Evolutionary conservation across 2,888 invertebrate genomes (phyloP).

Genomic region (Agriopis leucophaearia): DNA sequence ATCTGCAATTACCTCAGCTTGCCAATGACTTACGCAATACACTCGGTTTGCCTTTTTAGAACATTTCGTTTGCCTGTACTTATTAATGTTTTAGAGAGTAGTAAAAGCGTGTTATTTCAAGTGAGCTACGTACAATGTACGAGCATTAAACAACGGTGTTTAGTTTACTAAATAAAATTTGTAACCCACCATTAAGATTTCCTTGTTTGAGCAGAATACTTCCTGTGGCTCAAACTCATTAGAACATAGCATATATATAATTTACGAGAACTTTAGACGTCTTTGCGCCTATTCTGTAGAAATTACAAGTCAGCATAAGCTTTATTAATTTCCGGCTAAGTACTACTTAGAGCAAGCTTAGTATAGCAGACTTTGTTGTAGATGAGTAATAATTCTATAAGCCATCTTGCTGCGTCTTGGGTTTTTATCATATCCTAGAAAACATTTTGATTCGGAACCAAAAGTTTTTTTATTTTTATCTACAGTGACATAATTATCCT

Average conservation of each 20-base stretch:
- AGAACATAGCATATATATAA: neutral
- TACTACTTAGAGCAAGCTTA: neutral
- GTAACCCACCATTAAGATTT: too few relatives aligned
- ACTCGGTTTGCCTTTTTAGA: conserved; percentile 18
- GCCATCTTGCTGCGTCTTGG: neutral
- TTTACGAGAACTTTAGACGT: neutral
- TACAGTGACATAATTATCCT: too few relatives aligned
- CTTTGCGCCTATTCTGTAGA: neutral
- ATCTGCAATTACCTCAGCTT: conserved; percentile 67
- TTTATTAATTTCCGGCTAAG: conserved; percentile 5
- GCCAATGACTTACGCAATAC: conserved; percentile 48
- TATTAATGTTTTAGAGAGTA: neutral
- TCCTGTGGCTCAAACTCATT: too few relatives aligned
- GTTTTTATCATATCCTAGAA: neutral
- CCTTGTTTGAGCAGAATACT: too few relatives aligned
- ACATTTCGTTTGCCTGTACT: conserved; percentile 1
- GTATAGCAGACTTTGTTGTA: conserved; percentile 3
- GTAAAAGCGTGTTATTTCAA: too few relatives aligned
- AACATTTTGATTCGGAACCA: too few relatives aligned
- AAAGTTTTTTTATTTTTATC: too few relatives aligned
- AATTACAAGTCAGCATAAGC: conserved; percentile 3
- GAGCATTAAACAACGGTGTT: too few relatives aligned
- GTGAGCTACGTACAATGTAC: too few relatives aligned
- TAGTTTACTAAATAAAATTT: too few relatives aligned
- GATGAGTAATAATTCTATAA: neutral